Evolutionary conservation across 2,888 invertebrate genomes (phyloP).

Genomic region (Eupithecia abbreviata): DNA sequence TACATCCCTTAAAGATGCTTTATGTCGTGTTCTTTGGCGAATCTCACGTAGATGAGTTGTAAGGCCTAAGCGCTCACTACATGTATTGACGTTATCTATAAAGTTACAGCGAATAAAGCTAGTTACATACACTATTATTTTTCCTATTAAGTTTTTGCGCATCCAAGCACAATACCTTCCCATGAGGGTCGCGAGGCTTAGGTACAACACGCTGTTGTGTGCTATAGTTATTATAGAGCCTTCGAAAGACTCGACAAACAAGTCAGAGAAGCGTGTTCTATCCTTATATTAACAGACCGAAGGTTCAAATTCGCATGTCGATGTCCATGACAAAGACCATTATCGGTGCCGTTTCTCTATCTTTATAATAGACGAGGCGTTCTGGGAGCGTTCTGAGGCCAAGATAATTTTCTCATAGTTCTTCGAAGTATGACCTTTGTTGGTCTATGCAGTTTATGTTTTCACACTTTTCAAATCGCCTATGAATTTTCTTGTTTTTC

Average conservation of each 20-base stretch:
- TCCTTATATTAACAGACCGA: neutral
- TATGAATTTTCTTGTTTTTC: neutral
- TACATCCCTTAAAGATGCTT: neutral
- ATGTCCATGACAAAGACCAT: neutral
- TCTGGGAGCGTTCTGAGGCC: conserved; percentile 24
- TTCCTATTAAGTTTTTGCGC: conserved; percentile 30
- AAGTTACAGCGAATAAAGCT: neutral
- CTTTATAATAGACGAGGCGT: conserved; percentile 24
- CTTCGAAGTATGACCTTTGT: conserved; percentile 29
- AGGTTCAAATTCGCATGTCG: neutral
- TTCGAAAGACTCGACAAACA: neutral
- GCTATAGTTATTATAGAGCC: neutral
- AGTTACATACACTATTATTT: conserved; percentile 26
- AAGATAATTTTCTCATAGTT: conserved; percentile 35
- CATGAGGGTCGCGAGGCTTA: conserved; percentile 10
- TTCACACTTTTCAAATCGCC: neutral
- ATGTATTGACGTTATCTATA: neutral
- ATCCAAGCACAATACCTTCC: conserved; percentile 29
- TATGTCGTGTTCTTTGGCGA: neutral
- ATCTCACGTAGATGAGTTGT: neutral
- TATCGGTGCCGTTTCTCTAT: conserved; percentile 12
- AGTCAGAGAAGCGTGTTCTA: neutral
- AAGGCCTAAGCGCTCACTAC: neutral
- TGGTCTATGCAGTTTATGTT: conserved; percentile 1
- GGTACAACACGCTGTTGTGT: conserved; percentile 26